Evolutionary conservation across 2,113 vertebrate species (phyloP).

Genomic region (Crocuta crocuta): DNA sequence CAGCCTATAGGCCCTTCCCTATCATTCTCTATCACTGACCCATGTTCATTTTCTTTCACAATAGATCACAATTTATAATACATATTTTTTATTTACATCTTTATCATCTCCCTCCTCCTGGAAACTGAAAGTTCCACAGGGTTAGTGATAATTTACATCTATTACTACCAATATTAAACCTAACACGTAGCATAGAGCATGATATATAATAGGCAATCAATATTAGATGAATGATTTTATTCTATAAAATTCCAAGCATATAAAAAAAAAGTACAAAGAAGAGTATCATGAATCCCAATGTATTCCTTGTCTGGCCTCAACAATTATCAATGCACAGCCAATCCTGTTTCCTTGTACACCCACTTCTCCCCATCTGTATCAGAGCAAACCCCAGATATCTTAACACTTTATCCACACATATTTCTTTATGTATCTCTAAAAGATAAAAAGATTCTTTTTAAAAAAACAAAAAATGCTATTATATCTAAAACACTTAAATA

Average conservation of each 20-base stretch:
- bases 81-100: background rate
- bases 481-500: background rate
- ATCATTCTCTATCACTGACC: background rate
- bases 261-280: background rate
- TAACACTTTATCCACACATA: background rate
- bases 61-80: background rate
- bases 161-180: background rate
- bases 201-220: background rate
- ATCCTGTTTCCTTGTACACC: background rate
- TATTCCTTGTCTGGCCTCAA: background rate
- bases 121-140: background rate
- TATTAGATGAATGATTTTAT: background rate
- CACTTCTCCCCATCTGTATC: background rate
- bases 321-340: background rate
- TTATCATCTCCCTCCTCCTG: background rate
- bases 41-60: background rate
- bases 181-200: background rate
- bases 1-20: background rate
- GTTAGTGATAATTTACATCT: background rate
- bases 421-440: background rate
- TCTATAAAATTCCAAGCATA: background rate
- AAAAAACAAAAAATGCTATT: background rate
- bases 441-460: background rate
- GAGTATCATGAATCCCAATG: background rate
- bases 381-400: background rate